Evolutionary conservation across 2,797 vertebrate genomes (phyloP), one percentile per base, ranked within the genome.

Genomic region (Remorina albescens): DNA sequence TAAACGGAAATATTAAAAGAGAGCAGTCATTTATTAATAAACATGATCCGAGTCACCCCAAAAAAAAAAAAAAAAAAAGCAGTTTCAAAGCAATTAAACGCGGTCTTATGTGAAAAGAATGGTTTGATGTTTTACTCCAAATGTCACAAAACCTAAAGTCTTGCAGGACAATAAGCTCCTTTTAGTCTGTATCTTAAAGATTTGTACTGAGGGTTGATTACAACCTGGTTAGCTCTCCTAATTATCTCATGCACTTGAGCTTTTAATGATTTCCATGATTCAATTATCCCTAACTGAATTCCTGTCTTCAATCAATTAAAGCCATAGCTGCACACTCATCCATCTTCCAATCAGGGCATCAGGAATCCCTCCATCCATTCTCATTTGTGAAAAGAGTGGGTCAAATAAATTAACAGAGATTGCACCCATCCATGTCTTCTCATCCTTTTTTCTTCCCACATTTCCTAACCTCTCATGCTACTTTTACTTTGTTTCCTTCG

Each of bases 241-340:
- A 92, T 91, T 88, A 91, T 89, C 90, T 83, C 62, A n/a, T 87
- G 88, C 86, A 90, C 79, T 92, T 93, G 90, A 90, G 91, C 89
- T 91, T 93, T 92, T 90, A 90, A 93, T 90, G 89, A 94, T 91
- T 93, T 92, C 81, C 85, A 79, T 88, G 85, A 91, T 88, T 93
- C 88, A 92, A 92, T 94, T 94, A 93, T 65, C 85, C 46, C 85
- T 86, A 93, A 93, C 87, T 75, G 83, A 93, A 92, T 93, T 92
- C 87, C 89, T 86, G 90, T 92, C 91, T 86, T 93, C 91, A 92
- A 92, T 94, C 91, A 93, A 93, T 94, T 94, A 93, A 88, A 87
- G 84, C 82, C 78, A 82, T 58, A 75, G 83, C 86, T 67, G 81
- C 87, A 76, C 54, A 42, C 78, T 87, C 91, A 93, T 94, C 93